Conservation (phyloP, 1,140 invertebrate species). For the Tetramorium simillimum region DNA sequence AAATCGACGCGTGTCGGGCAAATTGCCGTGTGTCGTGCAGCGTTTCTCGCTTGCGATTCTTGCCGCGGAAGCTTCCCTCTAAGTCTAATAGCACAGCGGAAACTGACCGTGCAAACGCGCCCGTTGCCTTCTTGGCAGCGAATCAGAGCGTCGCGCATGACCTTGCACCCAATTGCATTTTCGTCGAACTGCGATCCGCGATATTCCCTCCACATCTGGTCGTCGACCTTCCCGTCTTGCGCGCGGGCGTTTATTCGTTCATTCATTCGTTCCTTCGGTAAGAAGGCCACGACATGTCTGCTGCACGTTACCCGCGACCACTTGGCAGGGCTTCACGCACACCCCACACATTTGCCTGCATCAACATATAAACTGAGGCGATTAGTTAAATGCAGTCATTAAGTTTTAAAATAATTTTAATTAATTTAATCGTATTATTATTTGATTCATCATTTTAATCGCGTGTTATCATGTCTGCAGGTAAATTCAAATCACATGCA, state of each 20-base stretch:
- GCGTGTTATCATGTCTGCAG: background rate
- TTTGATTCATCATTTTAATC: background rate
- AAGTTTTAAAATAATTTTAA: background rate
- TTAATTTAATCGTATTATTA: background rate
- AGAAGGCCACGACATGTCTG: slow-evolving; percentile 45
- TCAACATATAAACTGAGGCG: background rate
- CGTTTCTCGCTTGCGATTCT: slow-evolving; percentile 23
- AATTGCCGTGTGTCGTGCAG: slow-evolving; percentile 45
- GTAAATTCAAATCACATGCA: background rate
- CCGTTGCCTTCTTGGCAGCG: slow-evolving; percentile 62
- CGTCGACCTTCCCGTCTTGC: slow-evolving; percentile 62
- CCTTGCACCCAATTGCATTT: slow-evolving; percentile 75
- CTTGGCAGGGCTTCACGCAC: slow-evolving; percentile 46
- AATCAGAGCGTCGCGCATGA: slow-evolving; percentile 62
- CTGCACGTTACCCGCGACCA: slow-evolving; percentile 8
- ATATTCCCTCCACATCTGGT: slow-evolving; percentile 64
- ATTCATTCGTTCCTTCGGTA: slow-evolving; percentile 69
- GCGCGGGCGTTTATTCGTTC: slow-evolving; percentile 72
- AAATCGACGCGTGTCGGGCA: slow-evolving; percentile 60
- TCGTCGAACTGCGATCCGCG: slow-evolving; percentile 68
- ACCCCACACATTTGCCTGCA: background rate
- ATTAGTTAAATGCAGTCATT: background rate
- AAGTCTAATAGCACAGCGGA: slow-evolving; percentile 49
- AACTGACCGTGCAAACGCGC: slow-evolving; percentile 9
- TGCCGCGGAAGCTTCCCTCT: slow-evolving; percentile 47